Conservation (phyloP, 1,140 invertebrate species). For the Paralvinella palmiformis region DNA sequence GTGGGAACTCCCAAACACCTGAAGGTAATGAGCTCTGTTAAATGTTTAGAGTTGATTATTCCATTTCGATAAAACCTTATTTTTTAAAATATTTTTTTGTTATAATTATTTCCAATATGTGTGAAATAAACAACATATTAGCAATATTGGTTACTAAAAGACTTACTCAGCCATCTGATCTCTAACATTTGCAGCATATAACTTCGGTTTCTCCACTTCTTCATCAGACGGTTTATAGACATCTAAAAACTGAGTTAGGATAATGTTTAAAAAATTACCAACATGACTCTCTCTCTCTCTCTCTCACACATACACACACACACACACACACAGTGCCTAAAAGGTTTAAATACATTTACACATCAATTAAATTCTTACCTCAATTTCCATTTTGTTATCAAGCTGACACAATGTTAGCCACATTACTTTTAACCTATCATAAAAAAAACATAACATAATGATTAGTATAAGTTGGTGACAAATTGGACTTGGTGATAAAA, state of each 20-base stretch:
- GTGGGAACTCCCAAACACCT: slow-evolving; percentile 76
- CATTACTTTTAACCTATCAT: slow-evolving; percentile 75
- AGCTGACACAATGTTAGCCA: slow-evolving; percentile 89
- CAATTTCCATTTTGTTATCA: slow-evolving; percentile 83
- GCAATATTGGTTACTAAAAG: not conserved
- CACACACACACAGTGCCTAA: no score
- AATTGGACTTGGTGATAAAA: not conserved
- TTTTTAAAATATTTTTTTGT: not conserved
- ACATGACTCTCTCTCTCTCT: no score
- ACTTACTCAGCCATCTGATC: slow-evolving; percentile 85
- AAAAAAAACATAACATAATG: slow-evolving; percentile 28
- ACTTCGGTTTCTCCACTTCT: slow-evolving; percentile 78
- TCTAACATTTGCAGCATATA: slow-evolving; percentile 86
- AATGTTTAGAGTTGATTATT: not conserved
- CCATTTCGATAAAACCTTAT: not conserved
- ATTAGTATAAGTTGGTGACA: not conserved
- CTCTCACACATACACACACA: no score
- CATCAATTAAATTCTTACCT: slow-evolving; percentile 52
- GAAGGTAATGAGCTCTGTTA: slow-evolving; percentile 36
- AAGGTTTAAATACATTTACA: no score
- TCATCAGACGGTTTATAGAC: slow-evolving; percentile 82
- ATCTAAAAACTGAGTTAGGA: slow-evolving; percentile 80
- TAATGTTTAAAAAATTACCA: no score
- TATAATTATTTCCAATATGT: not conserved
- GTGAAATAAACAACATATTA: not conserved